phyloP scores from a whole-genome alignment of 2,888 invertebrate species.

The Parnassius orleans region DNA sequence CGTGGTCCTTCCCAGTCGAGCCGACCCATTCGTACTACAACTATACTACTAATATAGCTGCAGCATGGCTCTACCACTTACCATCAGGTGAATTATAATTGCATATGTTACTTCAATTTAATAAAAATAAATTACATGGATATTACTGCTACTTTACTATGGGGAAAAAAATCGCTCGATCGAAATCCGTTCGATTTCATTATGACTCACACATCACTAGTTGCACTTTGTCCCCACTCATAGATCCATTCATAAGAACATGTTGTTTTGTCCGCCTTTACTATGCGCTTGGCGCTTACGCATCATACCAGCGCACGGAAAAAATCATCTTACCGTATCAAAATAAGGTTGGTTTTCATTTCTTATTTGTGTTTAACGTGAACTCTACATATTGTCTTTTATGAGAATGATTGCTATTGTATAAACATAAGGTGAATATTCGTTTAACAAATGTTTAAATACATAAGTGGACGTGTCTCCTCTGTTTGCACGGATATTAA shows the following conservation, averaged over 20 bases:
- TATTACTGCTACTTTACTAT: too few species aligned
- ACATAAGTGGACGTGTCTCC: conserved; percentile 4
- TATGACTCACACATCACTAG: conserved; percentile 18
- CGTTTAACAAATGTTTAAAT: conserved; percentile 4
- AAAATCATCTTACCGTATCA: neutral
- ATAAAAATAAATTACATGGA: too few species aligned
- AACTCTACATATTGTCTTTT: too few species aligned
- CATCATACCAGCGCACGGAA: neutral
- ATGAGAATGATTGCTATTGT: neutral
- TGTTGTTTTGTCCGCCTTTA: conserved; percentile 9
- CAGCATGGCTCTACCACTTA: too few species aligned
- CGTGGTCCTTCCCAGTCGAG: too few species aligned
- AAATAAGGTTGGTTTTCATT: conserved; percentile 2
- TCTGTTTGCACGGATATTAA: conserved; percentile 20
- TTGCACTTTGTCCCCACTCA: conserved; percentile 25
- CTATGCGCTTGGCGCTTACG: conserved; percentile 14
- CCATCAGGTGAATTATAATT: too few species aligned
- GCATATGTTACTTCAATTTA: too few species aligned
- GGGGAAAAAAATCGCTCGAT: too few species aligned
- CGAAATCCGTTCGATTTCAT: neutral
- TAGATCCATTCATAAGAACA: conserved; percentile 21
- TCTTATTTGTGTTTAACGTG: neutral
- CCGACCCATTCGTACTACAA: too few species aligned
- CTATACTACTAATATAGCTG: too few species aligned
- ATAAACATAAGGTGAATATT: neutral